Evolutionary conservation across 23 tunicate species (phyloP).

Genomic region (Ascidia mentula): DNA sequence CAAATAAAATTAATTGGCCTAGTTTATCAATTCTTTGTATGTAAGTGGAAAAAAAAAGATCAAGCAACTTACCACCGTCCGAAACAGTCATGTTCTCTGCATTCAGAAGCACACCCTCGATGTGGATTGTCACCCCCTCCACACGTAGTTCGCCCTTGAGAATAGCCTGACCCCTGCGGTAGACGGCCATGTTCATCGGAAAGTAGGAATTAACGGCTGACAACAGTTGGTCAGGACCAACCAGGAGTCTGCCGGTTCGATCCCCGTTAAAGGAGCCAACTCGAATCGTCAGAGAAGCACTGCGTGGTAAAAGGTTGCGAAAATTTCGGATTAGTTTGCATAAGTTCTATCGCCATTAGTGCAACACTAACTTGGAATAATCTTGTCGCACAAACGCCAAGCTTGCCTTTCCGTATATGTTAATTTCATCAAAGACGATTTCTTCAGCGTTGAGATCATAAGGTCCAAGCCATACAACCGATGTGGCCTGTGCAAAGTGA

Average conservation of each 20-base stretch:
- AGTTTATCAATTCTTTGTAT: neutral
- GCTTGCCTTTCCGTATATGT: slow-evolving; percentile 22
- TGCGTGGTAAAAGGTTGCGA: neutral
- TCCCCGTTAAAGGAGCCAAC: slow-evolving; percentile 21
- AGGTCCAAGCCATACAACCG: slow-evolving; percentile 22
- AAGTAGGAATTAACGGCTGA: slow-evolving; percentile 12
- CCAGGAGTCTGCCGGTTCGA: slow-evolving; percentile 15
- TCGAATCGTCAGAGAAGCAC: slow-evolving; percentile 18
- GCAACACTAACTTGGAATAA: slow-evolving; percentile 8
- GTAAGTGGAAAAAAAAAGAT: neutral
- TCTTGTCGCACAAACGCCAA: slow-evolving; percentile 24
- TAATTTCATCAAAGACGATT: slow-evolving; percentile 26
- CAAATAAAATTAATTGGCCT: too few species aligned
- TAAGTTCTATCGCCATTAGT: too few species aligned
- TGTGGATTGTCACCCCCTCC: slow-evolving; percentile 11
- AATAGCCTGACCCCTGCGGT: slow-evolving; percentile 13
- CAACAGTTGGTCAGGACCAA: slow-evolving; percentile 15
- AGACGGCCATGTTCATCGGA: slow-evolving; percentile 18
- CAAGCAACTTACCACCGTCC: slow-evolving; percentile 11
- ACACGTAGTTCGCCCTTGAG: slow-evolving; percentile 20
- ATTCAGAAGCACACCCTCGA: slow-evolving; percentile 19
- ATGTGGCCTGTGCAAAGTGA: slow-evolving; percentile 13
- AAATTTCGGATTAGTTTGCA: neutral
- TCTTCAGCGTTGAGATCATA: neutral
- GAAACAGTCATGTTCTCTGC: slow-evolving; percentile 13